A percentile compares a stretch with the other conserved stretches of the same genome.
Conservation (phyloP, 2,113 vertebrate species). For the Cynopterus brachyotis region DNA sequence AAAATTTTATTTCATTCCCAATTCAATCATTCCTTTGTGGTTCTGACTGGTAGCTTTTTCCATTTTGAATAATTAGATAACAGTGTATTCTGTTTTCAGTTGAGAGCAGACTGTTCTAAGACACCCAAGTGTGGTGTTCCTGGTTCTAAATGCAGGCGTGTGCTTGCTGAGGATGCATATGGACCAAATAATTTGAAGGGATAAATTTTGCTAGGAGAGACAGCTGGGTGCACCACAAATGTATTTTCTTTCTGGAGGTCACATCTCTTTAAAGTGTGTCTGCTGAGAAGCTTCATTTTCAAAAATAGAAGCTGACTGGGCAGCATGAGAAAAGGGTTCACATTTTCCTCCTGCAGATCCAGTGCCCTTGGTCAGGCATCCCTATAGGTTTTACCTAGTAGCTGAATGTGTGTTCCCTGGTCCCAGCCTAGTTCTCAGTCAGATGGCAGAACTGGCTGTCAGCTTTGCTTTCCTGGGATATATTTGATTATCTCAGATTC, state of each 20-base stretch:
- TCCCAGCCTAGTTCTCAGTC: neutral
- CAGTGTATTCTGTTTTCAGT: neutral
- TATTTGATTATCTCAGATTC: neutral
- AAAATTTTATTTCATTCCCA: neutral
- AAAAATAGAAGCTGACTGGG: neutral
- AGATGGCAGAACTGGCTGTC: neutral
- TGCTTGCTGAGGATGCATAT: neutral
- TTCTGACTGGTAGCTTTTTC: neutral
- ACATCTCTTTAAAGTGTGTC: neutral
- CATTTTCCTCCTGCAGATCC: neutral
- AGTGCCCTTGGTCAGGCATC: neutral
- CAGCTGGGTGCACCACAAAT: neutral
- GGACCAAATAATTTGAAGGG: neutral
- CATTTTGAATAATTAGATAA: neutral
- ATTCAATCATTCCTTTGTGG: neutral
- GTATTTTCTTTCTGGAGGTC: neutral
- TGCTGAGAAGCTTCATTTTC: neutral
- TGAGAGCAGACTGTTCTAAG: conserved; percentile 30
- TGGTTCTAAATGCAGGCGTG: neutral
- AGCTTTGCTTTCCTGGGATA: neutral
- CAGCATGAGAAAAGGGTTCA: neutral
- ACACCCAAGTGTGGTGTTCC: neutral
- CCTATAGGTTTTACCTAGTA: neutral
- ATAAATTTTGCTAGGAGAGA: neutral
- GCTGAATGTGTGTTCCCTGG: neutral